Conservation (phyloP, 2,888 invertebrate species). For the Drosophila emarginata region DNA sequence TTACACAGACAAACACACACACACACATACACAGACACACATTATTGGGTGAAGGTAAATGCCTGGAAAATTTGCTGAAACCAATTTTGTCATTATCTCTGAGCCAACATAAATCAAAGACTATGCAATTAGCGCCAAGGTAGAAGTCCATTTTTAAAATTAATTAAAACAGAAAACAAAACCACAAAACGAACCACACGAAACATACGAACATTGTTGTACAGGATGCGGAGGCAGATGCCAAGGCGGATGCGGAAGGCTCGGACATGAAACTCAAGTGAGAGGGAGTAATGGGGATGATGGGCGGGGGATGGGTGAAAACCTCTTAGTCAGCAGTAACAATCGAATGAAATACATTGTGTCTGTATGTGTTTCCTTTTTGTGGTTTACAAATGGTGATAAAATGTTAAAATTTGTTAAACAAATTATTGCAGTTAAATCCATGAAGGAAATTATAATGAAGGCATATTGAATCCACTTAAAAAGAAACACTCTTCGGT, state of each 20-base stretch:
- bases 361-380: background rate
- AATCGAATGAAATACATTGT: background rate
- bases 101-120: slow-evolving; percentile 46
- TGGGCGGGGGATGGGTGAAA: background rate
- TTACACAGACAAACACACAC: slow-evolving; percentile 21
- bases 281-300: background rate
- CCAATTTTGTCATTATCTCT: slow-evolving; percentile 47
- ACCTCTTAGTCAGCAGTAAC: background rate
- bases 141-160: slow-evolving; percentile 48
- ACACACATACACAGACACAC: slow-evolving; percentile 2
- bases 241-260: background rate
- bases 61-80: slow-evolving; percentile 27
- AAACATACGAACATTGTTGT: slow-evolving; percentile 15
- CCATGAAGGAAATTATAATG: background rate
- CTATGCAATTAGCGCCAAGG: slow-evolving; percentile 46
- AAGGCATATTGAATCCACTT: background rate
- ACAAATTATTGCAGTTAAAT: background rate
- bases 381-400: background rate
- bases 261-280: background rate
- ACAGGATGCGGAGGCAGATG: slow-evolving; percentile 5
- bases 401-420: background rate
- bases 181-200: slow-evolving; percentile 42
- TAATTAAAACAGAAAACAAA: slow-evolving; percentile 48
- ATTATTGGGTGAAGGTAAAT: background rate
- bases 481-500: no score